A percentile compares a stretch with the other conserved stretches of the same genome.
These are phyloP conservation scores for Nyctibius grandis DNA, from an alignment of 2,797 vertebrate genomes.

Conservation along the genomic window DNA sequence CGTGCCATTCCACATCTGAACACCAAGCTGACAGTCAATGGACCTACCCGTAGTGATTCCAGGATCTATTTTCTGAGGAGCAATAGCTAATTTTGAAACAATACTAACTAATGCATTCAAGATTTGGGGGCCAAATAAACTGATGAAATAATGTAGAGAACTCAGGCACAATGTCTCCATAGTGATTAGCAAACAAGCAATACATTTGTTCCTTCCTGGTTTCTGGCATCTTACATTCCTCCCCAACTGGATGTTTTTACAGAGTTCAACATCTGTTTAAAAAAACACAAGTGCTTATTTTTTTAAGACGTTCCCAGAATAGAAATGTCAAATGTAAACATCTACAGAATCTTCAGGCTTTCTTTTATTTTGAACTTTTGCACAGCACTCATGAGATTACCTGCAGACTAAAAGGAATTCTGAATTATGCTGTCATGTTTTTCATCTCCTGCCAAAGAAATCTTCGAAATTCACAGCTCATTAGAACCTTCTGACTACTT, in stretches of 20 bases:
- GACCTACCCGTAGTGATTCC: background rate
- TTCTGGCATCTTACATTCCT: background rate
- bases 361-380: background rate
- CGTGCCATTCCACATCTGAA: background rate
- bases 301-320: background rate
- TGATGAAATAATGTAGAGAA: background rate
- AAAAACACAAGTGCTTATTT: background rate
- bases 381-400: background rate
- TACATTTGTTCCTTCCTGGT: background rate
- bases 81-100: background rate
- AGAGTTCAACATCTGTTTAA: background rate
- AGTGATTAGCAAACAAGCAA: background rate
- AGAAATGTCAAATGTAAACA: background rate
- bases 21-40: background rate
- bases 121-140: background rate
- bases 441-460: slow-evolving; percentile 56
- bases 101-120: background rate
- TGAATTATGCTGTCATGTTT: background rate
- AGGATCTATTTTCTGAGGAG: background rate
- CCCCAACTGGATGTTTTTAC: background rate
- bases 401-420: background rate
- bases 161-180: background rate
- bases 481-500: slow-evolving; percentile 68
- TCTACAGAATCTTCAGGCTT: background rate
- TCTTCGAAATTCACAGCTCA: slow-evolving; percentile 67